Evolutionary conservation across 2,888 invertebrate genomes (phyloP).

Genomic region (Aethes cnicana): DNA sequence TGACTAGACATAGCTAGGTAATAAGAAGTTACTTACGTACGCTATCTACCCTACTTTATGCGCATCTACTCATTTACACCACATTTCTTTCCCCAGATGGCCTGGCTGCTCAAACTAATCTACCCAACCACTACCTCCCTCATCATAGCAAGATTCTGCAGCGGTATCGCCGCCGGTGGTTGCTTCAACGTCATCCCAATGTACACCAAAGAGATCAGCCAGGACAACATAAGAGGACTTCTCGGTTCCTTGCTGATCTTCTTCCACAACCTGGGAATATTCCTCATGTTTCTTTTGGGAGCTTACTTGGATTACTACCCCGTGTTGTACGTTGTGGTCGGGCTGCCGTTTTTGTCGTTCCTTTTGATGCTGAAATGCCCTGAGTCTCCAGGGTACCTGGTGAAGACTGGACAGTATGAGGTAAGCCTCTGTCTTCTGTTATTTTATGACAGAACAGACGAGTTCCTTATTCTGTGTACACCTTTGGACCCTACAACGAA

Average conservation of each 20-base stretch:
- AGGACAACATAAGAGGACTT: conserved; percentile 57
- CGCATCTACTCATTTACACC: too few relatives aligned
- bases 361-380: conserved; percentile 52
- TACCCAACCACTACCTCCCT: conserved; percentile 45
- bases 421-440: too few relatives aligned
- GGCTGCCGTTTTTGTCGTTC: conserved; percentile 43
- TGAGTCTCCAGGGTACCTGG: conserved; percentile 61
- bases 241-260: conserved; percentile 54
- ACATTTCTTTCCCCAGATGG: conserved; percentile 49
- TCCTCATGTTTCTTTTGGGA: conserved; percentile 59
- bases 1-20: too few relatives aligned
- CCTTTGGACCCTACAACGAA: too few relatives aligned
- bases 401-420: conserved; percentile 52
- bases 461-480: too few relatives aligned
- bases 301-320: conserved; percentile 53
- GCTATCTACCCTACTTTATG: too few relatives aligned
- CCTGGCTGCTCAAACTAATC: conserved; percentile 56
- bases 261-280: conserved; percentile 53
- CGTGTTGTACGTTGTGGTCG: conserved; percentile 47
- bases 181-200: conserved; percentile 58
- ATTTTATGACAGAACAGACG: too few relatives aligned
- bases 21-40: too few relatives aligned
- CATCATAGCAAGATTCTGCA: conserved; percentile 50
- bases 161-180: conserved; percentile 57
- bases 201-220: conserved; percentile 64